These are phyloP conservation scores for Hephaestus fuliginosus DNA, from an alignment of 2,797 vertebrate genomes.

Conservation along the genomic window DNA sequence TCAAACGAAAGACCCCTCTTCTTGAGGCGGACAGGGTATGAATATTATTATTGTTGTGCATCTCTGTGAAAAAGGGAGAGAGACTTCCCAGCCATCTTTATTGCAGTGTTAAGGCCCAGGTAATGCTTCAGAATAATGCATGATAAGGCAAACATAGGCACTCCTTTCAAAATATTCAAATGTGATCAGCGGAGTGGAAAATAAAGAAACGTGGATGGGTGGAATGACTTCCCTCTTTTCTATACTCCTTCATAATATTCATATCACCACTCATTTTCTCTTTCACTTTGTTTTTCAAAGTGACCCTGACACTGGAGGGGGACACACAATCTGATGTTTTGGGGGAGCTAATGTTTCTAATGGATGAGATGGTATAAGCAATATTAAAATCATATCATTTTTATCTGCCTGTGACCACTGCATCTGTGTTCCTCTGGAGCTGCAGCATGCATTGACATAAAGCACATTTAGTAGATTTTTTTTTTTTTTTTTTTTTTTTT, in stretches of 20 bases:
- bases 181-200: conserved; percentile 86
- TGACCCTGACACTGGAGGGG: conserved; percentile 62
- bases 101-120: conserved; percentile 80
- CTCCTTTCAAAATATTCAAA: conserved; percentile 88
- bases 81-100: conserved; percentile 82
- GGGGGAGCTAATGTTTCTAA: conserved; percentile 20
- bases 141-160: conserved; percentile 88
- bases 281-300: conserved; percentile 75
- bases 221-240: conserved; percentile 81
- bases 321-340: conserved; percentile 44
- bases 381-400: neutral
- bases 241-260: conserved; percentile 76
- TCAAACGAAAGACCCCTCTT: conserved; percentile 68
- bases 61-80: conserved; percentile 74
- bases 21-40: conserved; percentile 62
- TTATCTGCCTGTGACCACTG: neutral
- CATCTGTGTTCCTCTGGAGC: neutral
- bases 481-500: neutral
- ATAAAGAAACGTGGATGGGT: conserved; percentile 83
- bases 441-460: neutral
- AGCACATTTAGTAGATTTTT: neutral
- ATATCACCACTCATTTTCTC: conserved; percentile 70
- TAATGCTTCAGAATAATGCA: conserved; percentile 88
- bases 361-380: neutral
- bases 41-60: conserved; percentile 82